A percentile compares a stretch with the other conserved stretches of the same genome.
Evolutionary conservation across 2,113 vertebrate species (phyloP).

Genomic region (Turdus rufiventris): DNA sequence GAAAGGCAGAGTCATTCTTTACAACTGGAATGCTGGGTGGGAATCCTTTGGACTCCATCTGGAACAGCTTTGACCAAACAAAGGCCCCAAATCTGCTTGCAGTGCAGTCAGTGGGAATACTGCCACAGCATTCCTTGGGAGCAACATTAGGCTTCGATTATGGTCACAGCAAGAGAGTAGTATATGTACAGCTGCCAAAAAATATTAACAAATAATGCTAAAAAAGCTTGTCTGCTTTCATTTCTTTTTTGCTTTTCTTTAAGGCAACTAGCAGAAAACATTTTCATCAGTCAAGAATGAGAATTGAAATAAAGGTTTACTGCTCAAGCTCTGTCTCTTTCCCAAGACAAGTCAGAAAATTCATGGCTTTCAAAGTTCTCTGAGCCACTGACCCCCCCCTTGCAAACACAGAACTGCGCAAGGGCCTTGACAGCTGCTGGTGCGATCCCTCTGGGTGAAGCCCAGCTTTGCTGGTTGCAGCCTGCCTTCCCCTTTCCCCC

Average conservation of each 20-base stretch:
- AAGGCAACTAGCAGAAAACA: not conserved
- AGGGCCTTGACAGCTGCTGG: fast-evolving
- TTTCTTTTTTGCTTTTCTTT: not conserved
- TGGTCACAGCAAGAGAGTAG: constrained; percentile 52
- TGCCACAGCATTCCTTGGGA: constrained; percentile 57
- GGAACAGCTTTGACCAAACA: constrained; percentile 61
- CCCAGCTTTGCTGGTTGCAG: not conserved
- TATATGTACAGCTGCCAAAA: constrained; percentile 25
- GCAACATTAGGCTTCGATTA: constrained; percentile 55
- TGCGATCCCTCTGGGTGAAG: not conserved
- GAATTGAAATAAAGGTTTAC: not conserved
- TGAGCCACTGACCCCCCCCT: not conserved
- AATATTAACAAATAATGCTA: constrained; percentile 54
- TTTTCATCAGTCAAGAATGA: not conserved
- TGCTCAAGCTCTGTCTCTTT: not conserved
- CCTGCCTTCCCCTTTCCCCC: not conserved
- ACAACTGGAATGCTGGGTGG: not conserved
- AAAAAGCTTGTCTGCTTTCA: not conserved
- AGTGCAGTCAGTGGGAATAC: not conserved
- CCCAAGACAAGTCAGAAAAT: not conserved
- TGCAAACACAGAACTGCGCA: not conserved
- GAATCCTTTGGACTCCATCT: constrained; percentile 32
- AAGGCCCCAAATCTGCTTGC: not conserved
- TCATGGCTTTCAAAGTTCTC: not conserved
- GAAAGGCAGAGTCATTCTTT: not conserved